These are phyloP conservation scores for Oligia fasciuncula DNA, from an alignment of 2,888 invertebrate species.

Conservation along the genomic window DNA sequence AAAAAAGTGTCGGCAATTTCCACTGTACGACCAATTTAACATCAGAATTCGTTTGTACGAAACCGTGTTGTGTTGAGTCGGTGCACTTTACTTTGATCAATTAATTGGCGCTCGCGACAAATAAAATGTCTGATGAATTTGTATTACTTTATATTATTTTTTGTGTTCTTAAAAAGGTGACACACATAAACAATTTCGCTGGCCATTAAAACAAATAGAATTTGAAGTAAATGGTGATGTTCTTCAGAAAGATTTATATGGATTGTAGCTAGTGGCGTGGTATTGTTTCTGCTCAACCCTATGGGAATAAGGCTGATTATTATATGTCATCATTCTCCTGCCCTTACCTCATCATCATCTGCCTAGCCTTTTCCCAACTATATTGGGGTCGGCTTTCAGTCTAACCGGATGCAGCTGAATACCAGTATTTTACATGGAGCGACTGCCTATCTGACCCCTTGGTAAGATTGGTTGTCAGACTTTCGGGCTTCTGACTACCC, in stretches of 20 bases:
- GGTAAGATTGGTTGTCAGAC: too few species aligned
- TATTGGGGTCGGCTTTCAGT: too few species aligned
- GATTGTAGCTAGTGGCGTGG: not conserved
- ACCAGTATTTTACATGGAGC: too few species aligned
- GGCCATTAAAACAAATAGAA: not conserved
- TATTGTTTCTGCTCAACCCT: not conserved
- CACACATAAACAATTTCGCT: not conserved
- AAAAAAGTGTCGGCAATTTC: slow-evolving; percentile 39
- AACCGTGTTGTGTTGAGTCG: slow-evolving; percentile 9
- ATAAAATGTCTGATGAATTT: slow-evolving; percentile 24
- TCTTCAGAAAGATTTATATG: not conserved
- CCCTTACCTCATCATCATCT: too few species aligned
- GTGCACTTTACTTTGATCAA: slow-evolving; percentile 47
- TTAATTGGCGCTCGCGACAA: slow-evolving; percentile 37
- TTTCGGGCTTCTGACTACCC: too few species aligned
- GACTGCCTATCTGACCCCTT: too few species aligned
- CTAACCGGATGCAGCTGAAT: too few species aligned
- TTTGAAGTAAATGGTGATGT: not conserved
- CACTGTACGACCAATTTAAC: slow-evolving; percentile 43
- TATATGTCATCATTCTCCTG: too few species aligned
- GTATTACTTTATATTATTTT: not conserved
- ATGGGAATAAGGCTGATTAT: not conserved
- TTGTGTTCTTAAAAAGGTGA: not conserved
- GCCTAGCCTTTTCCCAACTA: too few species aligned
- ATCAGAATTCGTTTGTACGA: slow-evolving; percentile 39